A percentile compares a stretch with the other conserved stretches of the same genome.
Conservation (phyloP, 2,113 vertebrate species). For the Poeciliopsis turrubarensis region DNA sequence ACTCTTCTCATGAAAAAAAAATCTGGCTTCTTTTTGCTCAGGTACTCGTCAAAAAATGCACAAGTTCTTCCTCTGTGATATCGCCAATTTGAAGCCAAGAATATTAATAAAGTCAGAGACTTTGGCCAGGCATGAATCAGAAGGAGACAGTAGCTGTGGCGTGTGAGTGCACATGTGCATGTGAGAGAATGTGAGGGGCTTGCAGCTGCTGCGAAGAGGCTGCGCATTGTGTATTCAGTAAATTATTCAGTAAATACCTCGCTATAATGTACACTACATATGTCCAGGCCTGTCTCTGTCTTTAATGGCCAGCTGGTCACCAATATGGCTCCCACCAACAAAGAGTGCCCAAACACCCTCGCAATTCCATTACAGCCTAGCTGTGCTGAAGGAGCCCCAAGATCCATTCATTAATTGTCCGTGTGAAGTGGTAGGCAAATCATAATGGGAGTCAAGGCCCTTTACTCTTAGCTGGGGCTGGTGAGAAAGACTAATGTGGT, state of each 20-base stretch:
- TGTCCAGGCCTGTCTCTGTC: slow-evolving; percentile 77
- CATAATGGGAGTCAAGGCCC: slow-evolving; percentile 81
- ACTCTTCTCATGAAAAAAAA: slow-evolving; percentile 45
- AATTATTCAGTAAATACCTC: slow-evolving; percentile 84
- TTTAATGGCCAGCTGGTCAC: slow-evolving; percentile 85
- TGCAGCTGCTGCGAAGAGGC: slow-evolving; percentile 68
- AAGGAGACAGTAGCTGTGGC: slow-evolving; percentile 47
- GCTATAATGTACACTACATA: slow-evolving; percentile 84
- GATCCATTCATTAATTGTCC: slow-evolving; percentile 82
- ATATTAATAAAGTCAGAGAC: slow-evolving; percentile 73
- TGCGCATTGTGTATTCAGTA: slow-evolving; percentile 77
- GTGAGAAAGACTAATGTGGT: slow-evolving; percentile 76
- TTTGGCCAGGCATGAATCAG: slow-evolving; percentile 77
- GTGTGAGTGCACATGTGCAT: slow-evolving; percentile 35
- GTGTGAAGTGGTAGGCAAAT: slow-evolving; percentile 81
- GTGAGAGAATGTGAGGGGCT: slow-evolving; percentile 55
- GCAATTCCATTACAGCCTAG: slow-evolving; percentile 78
- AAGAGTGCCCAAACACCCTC: slow-evolving; percentile 73
- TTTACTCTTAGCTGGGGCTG: slow-evolving; percentile 65
- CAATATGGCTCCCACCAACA: slow-evolving; percentile 80
- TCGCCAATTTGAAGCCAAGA: slow-evolving; percentile 69
- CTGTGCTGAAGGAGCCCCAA: slow-evolving; percentile 76
- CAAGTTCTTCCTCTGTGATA: slow-evolving; percentile 60
- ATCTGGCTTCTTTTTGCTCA: slow-evolving; percentile 47
- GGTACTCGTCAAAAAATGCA: slow-evolving; percentile 53